These are phyloP conservation scores for Ceyx cyanopectus DNA, from an alignment of 2,113 vertebrate species.

Conservation along the genomic window DNA sequence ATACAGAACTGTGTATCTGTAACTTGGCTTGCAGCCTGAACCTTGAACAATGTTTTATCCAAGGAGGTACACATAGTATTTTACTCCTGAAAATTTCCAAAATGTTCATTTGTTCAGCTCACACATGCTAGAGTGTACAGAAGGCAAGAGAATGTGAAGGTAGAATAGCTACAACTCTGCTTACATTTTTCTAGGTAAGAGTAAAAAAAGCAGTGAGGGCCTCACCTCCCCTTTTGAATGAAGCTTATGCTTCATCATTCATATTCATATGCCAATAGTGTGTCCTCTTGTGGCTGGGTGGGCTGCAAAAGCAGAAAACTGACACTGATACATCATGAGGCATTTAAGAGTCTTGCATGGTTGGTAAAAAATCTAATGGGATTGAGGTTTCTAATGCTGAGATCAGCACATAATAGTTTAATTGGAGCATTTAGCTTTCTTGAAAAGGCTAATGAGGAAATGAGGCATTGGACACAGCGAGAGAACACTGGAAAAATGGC, in stretches of 20 bases:
- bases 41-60: neutral
- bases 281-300: neutral
- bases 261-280: accelerated
- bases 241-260: neutral
- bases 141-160: neutral
- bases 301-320: neutral
- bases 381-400: neutral
- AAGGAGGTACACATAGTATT: neutral
- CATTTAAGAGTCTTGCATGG: neutral
- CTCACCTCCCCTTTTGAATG: neutral
- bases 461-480: neutral
- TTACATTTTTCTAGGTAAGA: neutral
- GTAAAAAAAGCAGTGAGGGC: neutral
- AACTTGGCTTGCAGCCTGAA: neutral
- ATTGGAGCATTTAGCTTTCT: neutral
- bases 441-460: neutral
- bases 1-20: neutral
- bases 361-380: neutral
- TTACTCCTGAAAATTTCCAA: neutral
- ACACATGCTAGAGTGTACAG: neutral
- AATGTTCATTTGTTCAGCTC: neutral
- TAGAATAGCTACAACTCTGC: neutral
- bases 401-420: neutral
- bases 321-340: neutral
- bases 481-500: neutral